Percentiles rank a stretch among this genome's conserved stretches.
phyloP scores from a whole-genome alignment of 2,888 invertebrate species.

The Altica lythri region DNA sequence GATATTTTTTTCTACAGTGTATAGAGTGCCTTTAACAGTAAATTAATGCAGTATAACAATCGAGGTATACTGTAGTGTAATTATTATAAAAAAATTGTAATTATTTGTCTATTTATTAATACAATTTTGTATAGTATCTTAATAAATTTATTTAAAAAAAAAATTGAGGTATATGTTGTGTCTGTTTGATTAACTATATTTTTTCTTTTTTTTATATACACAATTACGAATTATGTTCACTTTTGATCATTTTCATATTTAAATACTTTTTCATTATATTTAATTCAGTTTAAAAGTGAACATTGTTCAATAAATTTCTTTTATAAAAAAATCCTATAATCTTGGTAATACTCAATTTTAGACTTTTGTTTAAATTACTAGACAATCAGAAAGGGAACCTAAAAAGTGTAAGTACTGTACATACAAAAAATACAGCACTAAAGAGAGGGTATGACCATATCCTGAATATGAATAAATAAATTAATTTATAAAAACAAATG shows the following conservation, averaged over 20 bases:
- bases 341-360: conserved; percentile 23
- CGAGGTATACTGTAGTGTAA: conserved; percentile 40
- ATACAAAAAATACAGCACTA: conserved; percentile 33
- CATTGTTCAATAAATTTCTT: conserved; percentile 14
- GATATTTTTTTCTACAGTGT: conserved; percentile 27
- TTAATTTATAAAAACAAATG: conserved; percentile 28
- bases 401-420: conserved; percentile 36
- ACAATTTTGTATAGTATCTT: conserved; percentile 42
- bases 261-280: not conserved
- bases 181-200: conserved; percentile 15
- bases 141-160: conserved; percentile 42
- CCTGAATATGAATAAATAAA: conserved; percentile 36
- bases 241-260: not conserved
- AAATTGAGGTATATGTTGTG: conserved; percentile 23
- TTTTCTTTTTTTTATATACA: not conserved
- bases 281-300: conserved; percentile 2
- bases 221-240: not conserved
- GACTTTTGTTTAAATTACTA: conserved; percentile 24
- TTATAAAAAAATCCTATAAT: conserved; percentile 14
- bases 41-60: conserved; percentile 39
- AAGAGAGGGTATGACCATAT: conserved; percentile 25
- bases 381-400: conserved; percentile 32
- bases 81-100: conserved; percentile 40
- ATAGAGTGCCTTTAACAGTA: conserved; percentile 45
- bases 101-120: conserved; percentile 45